phyloP scores from a whole-genome alignment of 2,113 vertebrate species.

The Aix galericulata region DNA sequence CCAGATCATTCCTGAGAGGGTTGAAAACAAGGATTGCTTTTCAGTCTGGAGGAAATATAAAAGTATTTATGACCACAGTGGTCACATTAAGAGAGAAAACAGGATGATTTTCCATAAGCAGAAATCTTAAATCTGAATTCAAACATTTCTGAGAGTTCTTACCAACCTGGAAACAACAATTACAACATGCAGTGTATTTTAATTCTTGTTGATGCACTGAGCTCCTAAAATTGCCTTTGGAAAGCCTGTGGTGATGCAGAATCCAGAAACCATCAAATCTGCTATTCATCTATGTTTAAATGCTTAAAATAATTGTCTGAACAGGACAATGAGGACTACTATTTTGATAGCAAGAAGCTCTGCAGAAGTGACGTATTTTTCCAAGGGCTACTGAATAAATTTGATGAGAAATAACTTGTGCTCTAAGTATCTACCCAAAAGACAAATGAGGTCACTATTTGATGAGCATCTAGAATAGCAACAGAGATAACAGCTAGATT shows the following conservation, averaged over 20 bases:
- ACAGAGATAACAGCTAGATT: background rate
- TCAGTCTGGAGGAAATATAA: background rate
- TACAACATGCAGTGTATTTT: background rate
- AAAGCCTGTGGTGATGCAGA: background rate
- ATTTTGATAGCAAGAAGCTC: background rate
- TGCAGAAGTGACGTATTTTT: background rate
- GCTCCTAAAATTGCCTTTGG: background rate
- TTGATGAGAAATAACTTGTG: background rate
- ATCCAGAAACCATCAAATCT: background rate
- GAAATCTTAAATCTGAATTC: background rate
- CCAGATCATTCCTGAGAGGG: background rate
- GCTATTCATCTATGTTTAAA: background rate
- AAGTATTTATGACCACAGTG: background rate
- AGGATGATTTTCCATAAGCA: background rate
- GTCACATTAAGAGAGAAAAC: background rate
- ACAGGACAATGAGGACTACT: background rate
- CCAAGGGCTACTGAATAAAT: background rate
- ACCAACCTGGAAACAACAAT: background rate
- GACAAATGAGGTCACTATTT: background rate
- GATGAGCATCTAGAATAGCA: background rate
- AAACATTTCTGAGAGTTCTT: background rate
- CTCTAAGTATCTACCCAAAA: background rate
- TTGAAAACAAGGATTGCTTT: background rate
- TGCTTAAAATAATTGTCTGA: background rate
- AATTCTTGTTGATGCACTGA: background rate